Percentiles rank a stretch among this genome's conserved stretches.
Evolutionary conservation across 53 echinoderm and acorn worm species (phyloP).

Genomic region (Luidia sarsii): DNA sequence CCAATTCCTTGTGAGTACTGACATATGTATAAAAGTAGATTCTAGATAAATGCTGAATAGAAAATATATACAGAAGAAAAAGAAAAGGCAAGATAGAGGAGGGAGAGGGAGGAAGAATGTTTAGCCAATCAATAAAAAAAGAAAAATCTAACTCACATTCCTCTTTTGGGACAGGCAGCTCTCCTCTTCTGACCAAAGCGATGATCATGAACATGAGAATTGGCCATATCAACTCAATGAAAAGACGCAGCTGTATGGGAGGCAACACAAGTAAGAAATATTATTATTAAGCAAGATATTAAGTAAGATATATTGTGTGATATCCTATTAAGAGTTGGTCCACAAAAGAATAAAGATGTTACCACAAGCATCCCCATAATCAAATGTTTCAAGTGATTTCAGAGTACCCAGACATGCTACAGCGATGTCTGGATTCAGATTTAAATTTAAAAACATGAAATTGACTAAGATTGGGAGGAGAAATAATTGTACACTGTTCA

Average conservation of each 20-base stretch:
- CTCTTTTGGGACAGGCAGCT: slow-evolving; percentile 32
- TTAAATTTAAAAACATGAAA: no score
- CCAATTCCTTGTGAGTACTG: no score
- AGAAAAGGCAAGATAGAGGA: no score
- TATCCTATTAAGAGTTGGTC: not conserved
- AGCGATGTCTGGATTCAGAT: no score
- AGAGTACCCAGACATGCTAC: no score
- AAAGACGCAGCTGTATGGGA: slow-evolving; percentile 50
- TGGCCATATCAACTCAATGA: slow-evolving; percentile 73
- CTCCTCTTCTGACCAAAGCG: slow-evolving; percentile 44
- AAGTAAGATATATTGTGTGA: not conserved
- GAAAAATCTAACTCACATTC: slow-evolving; percentile 69
- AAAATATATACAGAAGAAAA: no score
- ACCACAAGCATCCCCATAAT: not conserved
- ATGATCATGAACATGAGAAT: slow-evolving; percentile 63
- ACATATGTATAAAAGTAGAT: no score
- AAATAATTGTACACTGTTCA: no score
- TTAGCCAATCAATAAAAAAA: no score
- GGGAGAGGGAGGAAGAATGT: no score
- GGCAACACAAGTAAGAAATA: not conserved
- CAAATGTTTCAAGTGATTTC: not conserved
- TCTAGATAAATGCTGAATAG: no score
- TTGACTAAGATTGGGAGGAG: no score
- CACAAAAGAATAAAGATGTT: not conserved
- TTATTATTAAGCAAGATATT: not conserved